Evolutionary conservation across 2,113 vertebrate species (phyloP), one percentile per base, ranked within the genome.

Genomic region (Proterorhinus semilunaris): DNA sequence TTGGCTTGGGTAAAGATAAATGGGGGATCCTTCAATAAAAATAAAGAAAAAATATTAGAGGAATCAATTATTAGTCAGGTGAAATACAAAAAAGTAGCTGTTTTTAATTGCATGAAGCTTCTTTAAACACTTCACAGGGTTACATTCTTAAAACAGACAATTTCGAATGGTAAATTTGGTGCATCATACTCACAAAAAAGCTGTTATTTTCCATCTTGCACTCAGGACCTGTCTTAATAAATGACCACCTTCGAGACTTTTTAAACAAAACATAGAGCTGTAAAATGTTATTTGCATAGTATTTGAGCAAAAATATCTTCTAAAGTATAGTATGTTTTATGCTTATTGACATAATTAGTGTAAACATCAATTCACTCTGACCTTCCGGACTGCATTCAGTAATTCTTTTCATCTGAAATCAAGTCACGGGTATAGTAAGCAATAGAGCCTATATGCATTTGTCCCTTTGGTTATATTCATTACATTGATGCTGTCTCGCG

Each of bases 381-480:
- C 58, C 42, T 61, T 44, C 57, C 8, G 3, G 17, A 27, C 6
- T 7, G 36, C 57, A 61, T 44, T 59, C 12, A 15, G 21, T 44
- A 15, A 58, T 43, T 27, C 11, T 43, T 61, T 61, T 61, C 58
- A 61, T 44, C 9, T 57, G 7, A 44, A 61, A 10, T 61, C 13
- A 1, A 9, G 45, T 42, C 36, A 15, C 12, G 8, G 7, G 9
- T 43, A 27, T 2, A 27, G 27, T 27, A 27, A 27, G 42, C 15
- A 59, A 36, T 13, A 42, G 42, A 58, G 17, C 55, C 21, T 58
- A 6, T 58, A 6, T 11, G 6, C 13, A 44, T 45, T 15, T 8
- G 15, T 44, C 57, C 68, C 63, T 73, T 71, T 76, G 61, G 70
- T 73, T n/a, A 50, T 16, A 47, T 11, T 77, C 69, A 77, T 72